Evolutionary conservation across 2,888 invertebrate genomes (phyloP).

Genomic region (Drosophila bunnanda): DNA sequence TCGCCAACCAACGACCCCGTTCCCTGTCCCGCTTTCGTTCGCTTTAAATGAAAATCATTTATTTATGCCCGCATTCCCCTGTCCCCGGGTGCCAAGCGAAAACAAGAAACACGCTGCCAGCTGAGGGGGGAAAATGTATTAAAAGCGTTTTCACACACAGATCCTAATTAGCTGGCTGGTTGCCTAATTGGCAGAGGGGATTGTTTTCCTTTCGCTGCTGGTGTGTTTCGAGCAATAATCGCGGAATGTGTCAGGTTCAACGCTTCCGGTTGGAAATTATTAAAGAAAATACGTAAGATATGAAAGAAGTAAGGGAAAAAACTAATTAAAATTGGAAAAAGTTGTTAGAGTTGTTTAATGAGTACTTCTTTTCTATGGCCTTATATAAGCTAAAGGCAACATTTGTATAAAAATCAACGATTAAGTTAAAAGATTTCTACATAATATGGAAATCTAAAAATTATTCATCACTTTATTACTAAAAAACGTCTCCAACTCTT

Average conservation of each 20-base stretch:
- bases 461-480: neutral
- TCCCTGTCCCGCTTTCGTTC: constrained; percentile 61
- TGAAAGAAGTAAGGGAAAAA: no score
- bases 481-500: neutral
- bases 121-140: constrained; percentile 30
- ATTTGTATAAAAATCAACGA: neutral
- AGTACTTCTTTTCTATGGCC: neutral
- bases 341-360: neutral
- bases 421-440: neutral
- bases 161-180: constrained; percentile 49
- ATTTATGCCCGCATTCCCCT: constrained; percentile 51
- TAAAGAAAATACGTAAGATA: neutral
- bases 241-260: neutral
- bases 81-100: neutral
- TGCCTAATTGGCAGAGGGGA: constrained; percentile 35
- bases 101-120: constrained; percentile 25
- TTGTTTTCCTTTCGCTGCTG: constrained; percentile 2
- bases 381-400: neutral
- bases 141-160: constrained; percentile 42
- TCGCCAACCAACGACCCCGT: constrained; percentile 54
- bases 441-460: neutral
- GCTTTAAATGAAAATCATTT: constrained; percentile 74
- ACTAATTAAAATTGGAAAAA: no score
- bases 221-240: neutral
- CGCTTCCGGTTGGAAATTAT: constrained; percentile 19